Evolutionary conservation across 2,797 vertebrate species (phyloP), one percentile per base, ranked within the genome.

Genomic region (Xenopus petersii): DNA sequence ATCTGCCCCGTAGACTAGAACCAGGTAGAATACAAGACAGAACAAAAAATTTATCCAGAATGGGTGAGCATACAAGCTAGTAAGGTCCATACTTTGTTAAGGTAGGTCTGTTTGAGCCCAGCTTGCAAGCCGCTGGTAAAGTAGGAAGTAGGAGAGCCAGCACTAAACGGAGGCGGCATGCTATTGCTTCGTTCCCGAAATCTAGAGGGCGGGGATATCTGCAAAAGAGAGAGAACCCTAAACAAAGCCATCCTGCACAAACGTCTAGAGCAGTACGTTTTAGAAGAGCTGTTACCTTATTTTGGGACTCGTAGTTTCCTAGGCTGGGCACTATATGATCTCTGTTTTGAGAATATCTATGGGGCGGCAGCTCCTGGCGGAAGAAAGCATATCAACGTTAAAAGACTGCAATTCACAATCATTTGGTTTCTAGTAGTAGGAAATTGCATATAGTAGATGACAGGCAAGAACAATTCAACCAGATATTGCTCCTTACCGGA

Each of bases 1-100:
- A 21, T 21, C 21, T 21, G 21, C 21, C 21, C 21, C 1, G 21
- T 21, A 21, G 21, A 21, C 21, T 21, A 21, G 1, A 21, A 21
- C 21, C 21, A 21, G 21, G 21, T 21, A 21, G 21, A 21, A 21
- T 21, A 21, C 21, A 21, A 21, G 21, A 21, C 21, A 21, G 21
- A 21, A 21, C 21, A 21, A 1, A 1, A 21, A 21, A 21, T 21
- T 1, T 21, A 21, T 21, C 21, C 21, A 21, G 21, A 21, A 21
- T 21, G 36, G 36, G 36, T 6, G 36, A 42, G 3, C 36, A 42
- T 4, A 42, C 36, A 42, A 5, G 36, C 5, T 5, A 42, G 36
- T 9, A 4, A 9, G 8, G 36, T 9, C 36, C 85, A 82, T 81
- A 96, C 95, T 90, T 95, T 94, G 84, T 90, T 94, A 71, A 95